phyloP scores from a whole-genome alignment of 2,113 vertebrate species.

The Perca schrenkii region DNA sequence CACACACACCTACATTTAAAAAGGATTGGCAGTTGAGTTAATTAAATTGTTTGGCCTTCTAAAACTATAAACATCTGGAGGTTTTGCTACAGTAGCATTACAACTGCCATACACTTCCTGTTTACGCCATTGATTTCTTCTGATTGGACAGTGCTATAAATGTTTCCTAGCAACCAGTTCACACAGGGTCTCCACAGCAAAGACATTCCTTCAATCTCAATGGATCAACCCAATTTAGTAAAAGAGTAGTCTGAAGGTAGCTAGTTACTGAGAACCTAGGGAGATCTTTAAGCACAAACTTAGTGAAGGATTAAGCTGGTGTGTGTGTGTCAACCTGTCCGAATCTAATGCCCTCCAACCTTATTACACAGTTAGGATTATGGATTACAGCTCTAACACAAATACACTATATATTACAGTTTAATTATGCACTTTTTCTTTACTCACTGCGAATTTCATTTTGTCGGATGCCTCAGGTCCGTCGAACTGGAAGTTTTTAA shows the following conservation, averaged over 20 bases:
- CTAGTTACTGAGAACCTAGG: not conserved
- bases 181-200: not conserved
- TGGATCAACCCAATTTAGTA: not conserved
- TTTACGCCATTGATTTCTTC: not conserved
- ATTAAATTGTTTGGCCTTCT: not conserved
- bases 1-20: not conserved
- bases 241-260: not conserved
- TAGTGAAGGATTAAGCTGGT: not conserved
- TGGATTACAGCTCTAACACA: not conserved
- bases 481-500: constrained; percentile 84
- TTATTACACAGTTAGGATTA: not conserved
- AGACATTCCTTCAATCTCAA: not conserved
- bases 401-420: not conserved
- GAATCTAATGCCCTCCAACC: not conserved
- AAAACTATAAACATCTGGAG: not conserved
- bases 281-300: not conserved
- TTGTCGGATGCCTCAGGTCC: constrained; percentile 83
- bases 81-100: not conserved
- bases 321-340: not conserved
- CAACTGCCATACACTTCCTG: not conserved
- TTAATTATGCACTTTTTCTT: not conserved
- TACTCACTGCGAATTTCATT: constrained; percentile 88
- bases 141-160: not conserved
- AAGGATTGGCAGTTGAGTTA: not conserved
- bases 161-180: not conserved